Conservation (phyloP, 2,113 vertebrate species). For the Numenius arquata region DNA sequence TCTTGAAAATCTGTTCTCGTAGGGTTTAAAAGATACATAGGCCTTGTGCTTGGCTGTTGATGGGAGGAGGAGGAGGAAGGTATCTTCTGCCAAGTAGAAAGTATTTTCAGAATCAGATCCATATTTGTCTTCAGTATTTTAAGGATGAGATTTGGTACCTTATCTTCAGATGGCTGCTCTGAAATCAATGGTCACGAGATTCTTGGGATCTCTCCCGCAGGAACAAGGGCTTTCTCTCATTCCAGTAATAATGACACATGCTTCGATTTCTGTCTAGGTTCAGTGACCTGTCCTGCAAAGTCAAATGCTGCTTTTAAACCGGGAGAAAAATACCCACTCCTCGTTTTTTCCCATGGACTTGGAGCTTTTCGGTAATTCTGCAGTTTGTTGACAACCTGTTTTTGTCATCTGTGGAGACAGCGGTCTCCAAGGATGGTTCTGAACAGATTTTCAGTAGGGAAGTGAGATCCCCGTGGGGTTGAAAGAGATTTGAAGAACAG, state of each 20-base stretch:
- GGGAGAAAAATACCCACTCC: slow-evolving; percentile 85
- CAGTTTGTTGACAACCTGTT: neutral
- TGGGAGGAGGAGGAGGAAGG: neutral
- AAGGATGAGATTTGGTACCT: neutral
- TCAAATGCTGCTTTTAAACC: slow-evolving; percentile 85
- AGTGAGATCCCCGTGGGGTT: neutral
- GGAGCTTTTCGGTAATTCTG: slow-evolving; percentile 90
- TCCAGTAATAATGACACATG: neutral
- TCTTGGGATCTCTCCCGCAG: neutral
- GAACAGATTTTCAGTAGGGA: neutral
- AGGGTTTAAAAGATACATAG: neutral
- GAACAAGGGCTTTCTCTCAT: neutral
- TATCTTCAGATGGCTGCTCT: neutral
- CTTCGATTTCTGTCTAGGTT: slow-evolving; percentile 72
- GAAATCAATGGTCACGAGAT: neutral
- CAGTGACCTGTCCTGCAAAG: slow-evolving; percentile 83
- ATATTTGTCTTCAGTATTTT: neutral
- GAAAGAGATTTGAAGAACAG: neutral
- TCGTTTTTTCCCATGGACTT: slow-evolving; percentile 94
- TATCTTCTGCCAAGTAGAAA: neutral
- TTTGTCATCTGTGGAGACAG: neutral
- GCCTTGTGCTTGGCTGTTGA: neutral
- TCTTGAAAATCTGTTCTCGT: neutral
- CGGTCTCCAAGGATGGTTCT: neutral
- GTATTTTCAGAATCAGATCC: neutral